Conservation (phyloP, 2,888 invertebrate genomes). For the Xylophagus ater region DNA sequence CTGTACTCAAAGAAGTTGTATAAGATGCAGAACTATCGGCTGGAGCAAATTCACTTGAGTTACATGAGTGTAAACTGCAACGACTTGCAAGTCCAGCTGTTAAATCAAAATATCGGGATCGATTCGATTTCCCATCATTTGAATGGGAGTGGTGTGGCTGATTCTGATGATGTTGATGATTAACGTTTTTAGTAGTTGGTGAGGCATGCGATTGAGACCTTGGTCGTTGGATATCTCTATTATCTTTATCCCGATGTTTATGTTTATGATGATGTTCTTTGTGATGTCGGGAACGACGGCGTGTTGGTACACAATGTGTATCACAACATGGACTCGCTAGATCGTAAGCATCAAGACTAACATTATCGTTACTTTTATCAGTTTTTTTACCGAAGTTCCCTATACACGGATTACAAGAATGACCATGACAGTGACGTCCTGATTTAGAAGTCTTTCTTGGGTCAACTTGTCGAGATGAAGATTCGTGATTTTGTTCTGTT, state of each 20-base stretch:
- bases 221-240: conserved; percentile 29
- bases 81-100: conserved; percentile 62
- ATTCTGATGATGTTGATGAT: conserved; percentile 25
- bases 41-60: conserved; percentile 62
- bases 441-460: conserved; percentile 12
- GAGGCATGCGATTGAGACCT: conserved; percentile 31
- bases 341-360: conserved; percentile 76
- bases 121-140: conserved; percentile 31
- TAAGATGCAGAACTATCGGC: conserved; percentile 67
- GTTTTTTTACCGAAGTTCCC: conserved; percentile 42
- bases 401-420: conserved; percentile 62
- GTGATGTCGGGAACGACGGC: conserved; percentile 42
- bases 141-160: conserved; percentile 24
- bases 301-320: conserved; percentile 69
- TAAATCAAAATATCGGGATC: conserved; percentile 52
- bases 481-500: conserved; percentile 17
- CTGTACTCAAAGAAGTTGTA: conserved; percentile 75
- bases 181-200: conserved; percentile 22
- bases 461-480: conserved; percentile 17
- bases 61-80: conserved; percentile 72
- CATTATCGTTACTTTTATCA: conserved; percentile 53
- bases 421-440: conserved; percentile 39
- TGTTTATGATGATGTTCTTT: conserved; percentile 53
- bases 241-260: conserved; percentile 43
- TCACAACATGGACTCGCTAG: conserved; percentile 79